Evolutionary conservation across 2,113 vertebrate genomes (phyloP).

Genomic region (Sialia sialis): DNA sequence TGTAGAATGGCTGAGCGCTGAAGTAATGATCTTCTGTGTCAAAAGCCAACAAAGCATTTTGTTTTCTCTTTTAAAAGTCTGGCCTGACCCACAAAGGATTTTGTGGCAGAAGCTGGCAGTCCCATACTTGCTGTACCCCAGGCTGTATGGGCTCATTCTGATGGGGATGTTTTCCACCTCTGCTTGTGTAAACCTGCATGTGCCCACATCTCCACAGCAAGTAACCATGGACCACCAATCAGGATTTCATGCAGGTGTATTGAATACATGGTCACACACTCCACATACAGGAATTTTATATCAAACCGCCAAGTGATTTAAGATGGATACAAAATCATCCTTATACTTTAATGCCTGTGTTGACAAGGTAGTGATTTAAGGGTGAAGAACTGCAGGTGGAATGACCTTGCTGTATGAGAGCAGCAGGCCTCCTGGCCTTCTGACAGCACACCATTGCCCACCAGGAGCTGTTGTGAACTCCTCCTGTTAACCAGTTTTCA

Average conservation of each 20-base stretch:
- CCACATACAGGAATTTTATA: not conserved
- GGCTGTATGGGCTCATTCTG: not conserved
- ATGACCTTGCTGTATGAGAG: not conserved
- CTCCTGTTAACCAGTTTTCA: not conserved
- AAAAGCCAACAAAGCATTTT: constrained; percentile 51
- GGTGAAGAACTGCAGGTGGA: not conserved
- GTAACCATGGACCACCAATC: too few species aligned
- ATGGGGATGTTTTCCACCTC: not conserved
- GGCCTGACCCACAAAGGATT: not conserved
- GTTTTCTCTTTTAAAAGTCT: constrained; percentile 30
- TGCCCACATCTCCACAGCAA: not conserved
- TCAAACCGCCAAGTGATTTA: not conserved
- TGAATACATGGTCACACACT: not conserved
- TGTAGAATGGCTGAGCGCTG: constrained; percentile 34
- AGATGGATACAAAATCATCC: not conserved
- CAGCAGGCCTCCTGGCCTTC: not conserved
- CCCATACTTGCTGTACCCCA: not conserved
- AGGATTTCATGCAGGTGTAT: not conserved
- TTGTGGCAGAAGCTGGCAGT: constrained; percentile 4
- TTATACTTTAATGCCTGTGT: not conserved
- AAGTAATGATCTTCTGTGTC: constrained; percentile 42
- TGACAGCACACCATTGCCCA: not conserved
- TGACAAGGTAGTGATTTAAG: not conserved
- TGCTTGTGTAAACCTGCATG: not conserved
- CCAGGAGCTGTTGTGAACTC: not conserved